A percentile compares a stretch with the other conserved stretches of the same genome.
phyloP scores from a whole-genome alignment of 2,888 invertebrate species.

The Caenorhabditis auriculariae region DNA sequence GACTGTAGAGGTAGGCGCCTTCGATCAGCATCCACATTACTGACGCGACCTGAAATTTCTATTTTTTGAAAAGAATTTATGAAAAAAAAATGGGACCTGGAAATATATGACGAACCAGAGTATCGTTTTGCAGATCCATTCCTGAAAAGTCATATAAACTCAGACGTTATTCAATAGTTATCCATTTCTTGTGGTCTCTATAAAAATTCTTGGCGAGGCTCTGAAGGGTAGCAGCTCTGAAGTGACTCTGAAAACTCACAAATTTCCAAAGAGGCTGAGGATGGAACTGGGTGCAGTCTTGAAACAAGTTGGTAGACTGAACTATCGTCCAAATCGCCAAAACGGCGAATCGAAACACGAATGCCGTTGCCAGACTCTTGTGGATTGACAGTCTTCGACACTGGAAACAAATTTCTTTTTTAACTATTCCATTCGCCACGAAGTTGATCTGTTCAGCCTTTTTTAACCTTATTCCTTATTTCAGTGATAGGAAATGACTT shows the following conservation, averaged over 20 bases:
- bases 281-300: slow-evolving; percentile 56
- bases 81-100: slow-evolving; percentile 35
- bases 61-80: neutral
- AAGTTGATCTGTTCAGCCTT: too few relatives aligned
- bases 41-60: slow-evolving; percentile 66
- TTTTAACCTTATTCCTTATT: too few relatives aligned
- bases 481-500: too few relatives aligned
- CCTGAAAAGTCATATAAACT: slow-evolving; percentile 62
- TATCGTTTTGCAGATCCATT: slow-evolving; percentile 69
- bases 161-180: neutral
- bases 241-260: slow-evolving; percentile 22
- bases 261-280: slow-evolving; percentile 46
- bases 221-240: neutral
- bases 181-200: slow-evolving; percentile 4
- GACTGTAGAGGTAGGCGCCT: slow-evolving; percentile 60
- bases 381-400: slow-evolving; percentile 45
- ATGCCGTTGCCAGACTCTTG: slow-evolving; percentile 66
- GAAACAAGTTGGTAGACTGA: slow-evolving; percentile 52
- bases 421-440: too few relatives aligned
- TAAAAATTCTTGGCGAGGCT: neutral
- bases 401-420: slow-evolving; percentile 13
- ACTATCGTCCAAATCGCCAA: slow-evolving; percentile 62
- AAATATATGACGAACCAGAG: slow-evolving; percentile 68
- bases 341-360: slow-evolving; percentile 66
- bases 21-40: slow-evolving; percentile 72